phyloP scores from a whole-genome alignment of 2,797 vertebrate genomes.

The Centroberyx gerrardi region DNA sequence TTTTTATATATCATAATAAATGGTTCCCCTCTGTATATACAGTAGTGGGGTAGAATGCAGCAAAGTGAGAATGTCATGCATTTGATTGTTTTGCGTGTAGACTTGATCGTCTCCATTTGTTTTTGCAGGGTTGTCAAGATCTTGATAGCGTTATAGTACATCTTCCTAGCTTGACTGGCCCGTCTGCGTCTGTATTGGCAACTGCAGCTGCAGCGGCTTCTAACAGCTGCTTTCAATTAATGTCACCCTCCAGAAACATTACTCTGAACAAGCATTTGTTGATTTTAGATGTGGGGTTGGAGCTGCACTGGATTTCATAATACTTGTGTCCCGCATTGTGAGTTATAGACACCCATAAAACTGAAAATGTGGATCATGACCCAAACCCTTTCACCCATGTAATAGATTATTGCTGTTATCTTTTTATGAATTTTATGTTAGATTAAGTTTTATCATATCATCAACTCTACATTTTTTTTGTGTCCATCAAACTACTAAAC shows the following conservation, averaged over 20 bases:
- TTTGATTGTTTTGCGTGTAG: not conserved
- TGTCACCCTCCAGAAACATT: conserved; percentile 74
- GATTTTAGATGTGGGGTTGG: conserved; percentile 78
- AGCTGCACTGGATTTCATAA: conserved; percentile 74
- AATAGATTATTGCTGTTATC: conserved; percentile 56
- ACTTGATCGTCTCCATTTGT: conserved; percentile 7
- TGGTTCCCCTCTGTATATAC: not conserved
- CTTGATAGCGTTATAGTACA: conserved; percentile 23
- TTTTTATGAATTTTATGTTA: conserved; percentile 43
- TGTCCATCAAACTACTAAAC: conserved; percentile 6
- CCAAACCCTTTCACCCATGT: conserved; percentile 61
- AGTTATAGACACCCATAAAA: conserved; percentile 73
- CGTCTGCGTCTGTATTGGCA: conserved; percentile 65
- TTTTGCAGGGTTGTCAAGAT: conserved; percentile 38
- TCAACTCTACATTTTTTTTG: conserved; percentile 8
- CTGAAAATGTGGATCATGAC: conserved; percentile 70
- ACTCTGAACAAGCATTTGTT: conserved; percentile 80
- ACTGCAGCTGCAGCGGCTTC: conserved; percentile 74
- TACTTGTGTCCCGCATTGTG: conserved; percentile 70
- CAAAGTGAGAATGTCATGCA: not conserved
- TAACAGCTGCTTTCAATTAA: conserved; percentile 84
- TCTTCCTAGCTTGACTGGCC: conserved; percentile 53
- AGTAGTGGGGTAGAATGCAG: not conserved
- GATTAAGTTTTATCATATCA: conserved; percentile 59
- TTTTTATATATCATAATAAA: not conserved